Evolutionary conservation across 2,797 vertebrate genomes (phyloP), one percentile per base, ranked within the genome.

Genomic region (Chelonia mydas): DNA sequence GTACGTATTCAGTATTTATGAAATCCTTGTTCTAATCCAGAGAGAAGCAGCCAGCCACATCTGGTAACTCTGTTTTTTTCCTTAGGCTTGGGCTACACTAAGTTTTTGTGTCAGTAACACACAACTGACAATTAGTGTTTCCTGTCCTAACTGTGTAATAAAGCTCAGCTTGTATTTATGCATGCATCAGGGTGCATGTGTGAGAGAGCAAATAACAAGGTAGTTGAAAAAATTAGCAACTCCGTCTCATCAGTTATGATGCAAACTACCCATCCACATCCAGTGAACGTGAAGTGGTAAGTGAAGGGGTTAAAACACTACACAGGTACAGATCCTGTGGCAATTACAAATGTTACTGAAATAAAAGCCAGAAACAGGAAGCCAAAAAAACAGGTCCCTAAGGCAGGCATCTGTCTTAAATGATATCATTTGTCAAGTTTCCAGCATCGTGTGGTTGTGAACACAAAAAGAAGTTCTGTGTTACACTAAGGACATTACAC

Each of bases 341-440:
- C 97, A 98, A 96, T 98, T 98, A 98, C 95, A 98, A 98, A 98
- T 97, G 97, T 97, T 96, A 97, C 94, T 98, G 98, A 98, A 98
- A 98, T 98, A 98, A 98, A 98, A 98, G 98, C 97, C 98, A 98
- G 97, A 98, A 98, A 98, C 98, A 98, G 98, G 98, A 98, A 98
- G 97, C 97, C 97, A 97, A 97, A 97, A 97, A 98, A 97, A 90
- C 98, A 98, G 97, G 98, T 98, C 98, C 98, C 98, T 94, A 96
- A 97, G 98, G 98, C 98, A 98, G 98, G 98, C 98, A 98, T 98
- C 98, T 98, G 98, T 98, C 98, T 98, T 98, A 98, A 98, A 98
- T 98, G 98, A 98, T 97, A 98, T 98, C 97, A 98, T 98, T 97
- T 98, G 98, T 98, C 98, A 98, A 97, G 96, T 98, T 98, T 98